These are phyloP conservation scores for Phthorimaea operculella DNA, from an alignment of 1,140 invertebrate genomes.

Conservation along the genomic window DNA sequence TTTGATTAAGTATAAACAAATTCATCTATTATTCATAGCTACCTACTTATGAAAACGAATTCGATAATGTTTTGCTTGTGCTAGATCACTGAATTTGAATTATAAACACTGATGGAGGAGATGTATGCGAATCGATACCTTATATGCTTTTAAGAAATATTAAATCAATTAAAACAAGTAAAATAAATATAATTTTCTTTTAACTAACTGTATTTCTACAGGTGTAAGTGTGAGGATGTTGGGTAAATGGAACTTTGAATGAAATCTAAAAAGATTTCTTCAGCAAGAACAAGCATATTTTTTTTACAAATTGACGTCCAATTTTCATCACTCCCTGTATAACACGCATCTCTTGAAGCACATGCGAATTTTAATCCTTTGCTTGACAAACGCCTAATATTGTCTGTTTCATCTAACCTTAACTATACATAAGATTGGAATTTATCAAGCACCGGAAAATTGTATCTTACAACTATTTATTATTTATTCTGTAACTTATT, in stretches of 20 bases:
- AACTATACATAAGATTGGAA: constrained; percentile 9
- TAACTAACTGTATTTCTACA: no score
- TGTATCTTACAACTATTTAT: not conserved
- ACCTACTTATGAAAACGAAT: not conserved
- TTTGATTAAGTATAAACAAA: constrained; percentile 15
- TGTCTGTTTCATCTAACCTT: constrained; percentile 14
- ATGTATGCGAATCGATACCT: not conserved
- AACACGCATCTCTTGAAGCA: no score
- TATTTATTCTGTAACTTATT: not conserved
- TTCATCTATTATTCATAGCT: not conserved
- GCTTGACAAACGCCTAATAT: constrained; percentile 15
- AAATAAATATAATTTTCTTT: no score
- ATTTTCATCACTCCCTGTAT: no score
- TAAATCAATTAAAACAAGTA: no score
- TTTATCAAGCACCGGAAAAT: constrained; percentile 12
- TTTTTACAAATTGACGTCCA: no score
- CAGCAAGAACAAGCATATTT: no score
- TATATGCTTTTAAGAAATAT: no score
- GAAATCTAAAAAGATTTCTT: no score
- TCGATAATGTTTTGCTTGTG: not conserved
- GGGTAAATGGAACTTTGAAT: no score
- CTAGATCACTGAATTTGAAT: not conserved
- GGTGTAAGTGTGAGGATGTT: no score
- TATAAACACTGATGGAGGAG: not conserved
- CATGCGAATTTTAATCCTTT: not conserved